Evolutionary conservation across 2,797 vertebrate genomes (phyloP), one percentile per base, ranked within the genome.

Genomic region (Alfaro cultratus): DNA sequence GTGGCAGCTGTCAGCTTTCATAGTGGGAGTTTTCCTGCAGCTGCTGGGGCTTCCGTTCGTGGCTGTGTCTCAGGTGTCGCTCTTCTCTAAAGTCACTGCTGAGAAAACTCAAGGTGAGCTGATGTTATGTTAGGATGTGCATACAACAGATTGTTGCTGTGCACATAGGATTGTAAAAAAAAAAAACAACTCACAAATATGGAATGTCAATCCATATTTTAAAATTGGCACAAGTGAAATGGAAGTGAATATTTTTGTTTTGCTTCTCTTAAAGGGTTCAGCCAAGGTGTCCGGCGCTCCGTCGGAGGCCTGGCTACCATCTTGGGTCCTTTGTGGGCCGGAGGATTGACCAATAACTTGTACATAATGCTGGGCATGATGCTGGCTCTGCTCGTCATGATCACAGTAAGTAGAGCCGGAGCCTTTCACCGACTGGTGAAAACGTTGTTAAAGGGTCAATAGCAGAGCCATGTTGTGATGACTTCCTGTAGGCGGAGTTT

Each of bases 41-140:
- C 95, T 97, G 89, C 92, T 97, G 87, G 97, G 96, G 13, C 95
- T 97, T 84, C 97, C 97, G 43, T 97, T 97, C 1, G 96, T 97
- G 10, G 95, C 96, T 0, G 96, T 97, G 83, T 96, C 96, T 85
- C 96, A 97, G 92, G 96, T 97, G 90, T 96, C 97, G 41, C 96
- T 97, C 78, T 97, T 97, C 90, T 97, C 97, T 76, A 97, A 97
- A 92, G 92, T 97, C 81, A 97, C 96, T 1, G 93, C 96, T 7
- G 96, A 96, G 88, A 96, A 95, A 90, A 97, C 96, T 15, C 97
- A 97, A 95, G 97, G 97, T 97, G 85, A 5, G 21, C 36, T 55
- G 23, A n/a, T 60, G 73, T 75, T 39, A 29, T n/a, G 5, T n/a
- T 13, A 13, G 15, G 23, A 71, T 16, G 43, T 29, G 26, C 12